phyloP scores from a whole-genome alignment of 2,797 vertebrate species.

The Crocidura indochinensis region DNA sequence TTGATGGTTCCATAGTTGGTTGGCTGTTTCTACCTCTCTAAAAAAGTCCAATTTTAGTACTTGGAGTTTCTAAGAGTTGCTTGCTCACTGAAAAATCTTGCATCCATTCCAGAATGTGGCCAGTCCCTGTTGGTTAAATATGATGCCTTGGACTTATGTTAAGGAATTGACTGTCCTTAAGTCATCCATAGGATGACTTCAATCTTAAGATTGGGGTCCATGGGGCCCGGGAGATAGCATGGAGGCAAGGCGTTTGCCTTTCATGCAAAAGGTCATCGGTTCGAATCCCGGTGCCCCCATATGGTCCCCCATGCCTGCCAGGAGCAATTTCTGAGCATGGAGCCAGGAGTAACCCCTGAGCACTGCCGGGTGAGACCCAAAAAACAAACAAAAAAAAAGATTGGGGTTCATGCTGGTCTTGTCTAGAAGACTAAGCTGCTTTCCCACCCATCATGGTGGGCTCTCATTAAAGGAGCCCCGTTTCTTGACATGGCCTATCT shows the following conservation, averaged over 20 bases:
- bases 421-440: neutral
- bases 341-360: no score
- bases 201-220: neutral
- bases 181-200: neutral
- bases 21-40: slow-evolving; percentile 47
- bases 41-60: slow-evolving; percentile 46
- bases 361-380: no score
- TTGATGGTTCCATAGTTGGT: slow-evolving; percentile 21
- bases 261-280: no score
- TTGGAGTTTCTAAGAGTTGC: slow-evolving; percentile 69
- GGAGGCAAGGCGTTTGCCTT: no score
- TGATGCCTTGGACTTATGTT: slow-evolving; percentile 67
- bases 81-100: slow-evolving; percentile 66
- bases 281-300: no score
- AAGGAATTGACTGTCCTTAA: slow-evolving; percentile 41
- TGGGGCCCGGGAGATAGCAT: no score
- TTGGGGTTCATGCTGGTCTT: neutral
- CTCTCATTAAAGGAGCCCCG: neutral
- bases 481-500: neutral
- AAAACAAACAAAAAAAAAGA: no score
- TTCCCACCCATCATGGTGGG: neutral
- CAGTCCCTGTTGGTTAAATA: slow-evolving; percentile 39
- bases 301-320: no score
- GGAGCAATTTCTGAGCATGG: no score
- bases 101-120: slow-evolving; percentile 63